Percentiles rank a stretch among this genome's conserved stretches.
Evolutionary conservation across 2,797 vertebrate species (phyloP).

Genomic region (Urosaurus nigricauda): DNA sequence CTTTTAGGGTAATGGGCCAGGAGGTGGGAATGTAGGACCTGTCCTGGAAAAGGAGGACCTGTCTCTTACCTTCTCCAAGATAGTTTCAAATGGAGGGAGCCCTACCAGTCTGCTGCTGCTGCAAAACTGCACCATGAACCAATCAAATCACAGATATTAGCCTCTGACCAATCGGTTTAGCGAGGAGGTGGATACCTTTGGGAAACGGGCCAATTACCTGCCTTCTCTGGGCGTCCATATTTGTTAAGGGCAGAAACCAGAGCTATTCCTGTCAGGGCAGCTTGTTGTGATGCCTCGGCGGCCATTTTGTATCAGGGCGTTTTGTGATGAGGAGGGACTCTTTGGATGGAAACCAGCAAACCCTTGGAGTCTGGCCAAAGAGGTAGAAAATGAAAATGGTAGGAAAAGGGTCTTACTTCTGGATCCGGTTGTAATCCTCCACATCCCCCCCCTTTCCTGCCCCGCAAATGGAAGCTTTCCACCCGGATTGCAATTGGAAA

Average conservation of each 20-base stretch:
- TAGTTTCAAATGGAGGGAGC: background rate
- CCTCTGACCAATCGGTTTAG: background rate
- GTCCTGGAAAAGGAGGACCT: no score
- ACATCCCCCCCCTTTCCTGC: background rate
- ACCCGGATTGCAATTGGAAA: background rate
- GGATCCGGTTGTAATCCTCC: background rate
- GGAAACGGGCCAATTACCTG: background rate
- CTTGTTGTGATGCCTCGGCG: no score
- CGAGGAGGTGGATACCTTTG: background rate
- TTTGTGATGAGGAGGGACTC: fast-evolving
- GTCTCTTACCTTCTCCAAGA: background rate
- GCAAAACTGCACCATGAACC: background rate
- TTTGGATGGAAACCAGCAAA: no score
- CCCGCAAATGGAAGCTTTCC: background rate
- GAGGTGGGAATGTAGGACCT: no score
- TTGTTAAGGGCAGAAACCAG: constrained; percentile 31
- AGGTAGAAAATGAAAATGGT: background rate
- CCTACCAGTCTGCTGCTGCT: no score
- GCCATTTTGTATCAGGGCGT: constrained; percentile 22
- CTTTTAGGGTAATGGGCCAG: no score
- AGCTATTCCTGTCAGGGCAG: no score
- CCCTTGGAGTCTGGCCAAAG: no score
- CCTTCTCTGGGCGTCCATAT: background rate
- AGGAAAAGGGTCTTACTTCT: background rate
- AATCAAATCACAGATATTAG: background rate